Conservation (phyloP, 2,888 invertebrate genomes). For the Cephus rjabovi region DNA sequence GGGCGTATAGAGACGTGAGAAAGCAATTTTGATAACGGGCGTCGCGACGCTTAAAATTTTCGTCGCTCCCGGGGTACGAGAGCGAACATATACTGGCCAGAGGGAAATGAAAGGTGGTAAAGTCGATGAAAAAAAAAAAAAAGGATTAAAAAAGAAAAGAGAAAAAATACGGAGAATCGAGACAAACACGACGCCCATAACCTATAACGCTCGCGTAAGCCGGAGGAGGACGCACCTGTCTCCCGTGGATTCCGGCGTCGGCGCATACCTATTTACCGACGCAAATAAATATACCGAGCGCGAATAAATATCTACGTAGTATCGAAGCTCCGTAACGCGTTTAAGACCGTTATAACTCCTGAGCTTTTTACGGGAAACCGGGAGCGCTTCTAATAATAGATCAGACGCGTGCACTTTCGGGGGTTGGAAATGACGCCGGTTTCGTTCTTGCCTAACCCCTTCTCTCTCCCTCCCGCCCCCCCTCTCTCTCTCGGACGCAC, state of each 20-base stretch:
- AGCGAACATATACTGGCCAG: neutral
- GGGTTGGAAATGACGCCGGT: neutral
- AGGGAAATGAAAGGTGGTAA: neutral
- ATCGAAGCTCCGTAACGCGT: neutral
- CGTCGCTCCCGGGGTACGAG: too few relatives aligned
- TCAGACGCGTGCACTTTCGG: too few relatives aligned
- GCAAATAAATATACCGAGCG: conserved; percentile 4
- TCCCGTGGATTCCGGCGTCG: neutral
- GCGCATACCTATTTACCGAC: conserved; percentile 2
- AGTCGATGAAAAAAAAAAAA: conserved; percentile 14
- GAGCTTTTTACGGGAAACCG: conserved; percentile 6
- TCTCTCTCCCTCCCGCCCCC: conserved; percentile 1
- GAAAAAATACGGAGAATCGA: neutral
- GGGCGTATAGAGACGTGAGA: neutral
- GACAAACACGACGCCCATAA: neutral
- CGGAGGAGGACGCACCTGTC: neutral
- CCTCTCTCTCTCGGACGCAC: conserved; percentile 3
- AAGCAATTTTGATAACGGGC: conserved; percentile 2
- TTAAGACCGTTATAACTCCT: neutral
- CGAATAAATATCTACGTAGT: conserved; percentile 4
- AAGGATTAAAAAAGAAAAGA: conserved; percentile 6
- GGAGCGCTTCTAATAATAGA: neutral
- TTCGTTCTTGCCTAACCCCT: conserved; percentile 17
- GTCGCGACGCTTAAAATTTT: neutral
- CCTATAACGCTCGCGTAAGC: too few relatives aligned